Evolutionary conservation across 2,888 invertebrate species (phyloP), one percentile per base, ranked within the genome.

Genomic region (Girardia tigrina): DNA sequence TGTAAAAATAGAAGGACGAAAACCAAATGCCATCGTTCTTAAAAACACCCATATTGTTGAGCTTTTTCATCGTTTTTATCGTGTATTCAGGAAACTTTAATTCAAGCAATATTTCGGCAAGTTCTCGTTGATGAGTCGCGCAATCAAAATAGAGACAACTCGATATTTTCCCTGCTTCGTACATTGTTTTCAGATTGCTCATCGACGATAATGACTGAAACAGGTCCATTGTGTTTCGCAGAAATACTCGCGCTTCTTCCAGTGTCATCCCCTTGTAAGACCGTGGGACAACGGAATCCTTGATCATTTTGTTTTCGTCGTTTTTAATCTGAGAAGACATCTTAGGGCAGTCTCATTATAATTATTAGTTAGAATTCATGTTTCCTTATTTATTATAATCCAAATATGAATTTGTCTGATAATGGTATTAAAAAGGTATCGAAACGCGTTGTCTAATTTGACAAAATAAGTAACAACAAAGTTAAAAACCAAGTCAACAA

Each of bases 21-120:
- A 82, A 82, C 83, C 82, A 82, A 70, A 82, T 80, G 42, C 81
- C 80, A 73, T 82, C 82, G 74, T 80, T 82, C 77, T 82, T 82
- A 78, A 82, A 83, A 29, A 82, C 81, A 2, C 83, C 83, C 56
- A 81, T 79, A 29, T 79, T 79, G 77, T 82, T 82, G 70, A 82
- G 78, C 0, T 78, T 78, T 74, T 80, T 81, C 75, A 83, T 70
- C 80, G 82, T 82, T 73, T 80, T 81, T 78, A 81, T 79, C 0
- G 81, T 78, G 70, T 56, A 76, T 14, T n/a, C 27, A 1, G 76
- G 77, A 26, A 56, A 76, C 14, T 71, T 70, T 1, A 42, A 29
- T n/a, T 14, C 14, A 26, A 29, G 6, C 20, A 73, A 71, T n/a
- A n/a, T n/a, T 20, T 77, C 36, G 20, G 76, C 76, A 26, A 77